Conservation (phyloP, 2,113 vertebrate genomes). For the Origma solitaria region DNA sequence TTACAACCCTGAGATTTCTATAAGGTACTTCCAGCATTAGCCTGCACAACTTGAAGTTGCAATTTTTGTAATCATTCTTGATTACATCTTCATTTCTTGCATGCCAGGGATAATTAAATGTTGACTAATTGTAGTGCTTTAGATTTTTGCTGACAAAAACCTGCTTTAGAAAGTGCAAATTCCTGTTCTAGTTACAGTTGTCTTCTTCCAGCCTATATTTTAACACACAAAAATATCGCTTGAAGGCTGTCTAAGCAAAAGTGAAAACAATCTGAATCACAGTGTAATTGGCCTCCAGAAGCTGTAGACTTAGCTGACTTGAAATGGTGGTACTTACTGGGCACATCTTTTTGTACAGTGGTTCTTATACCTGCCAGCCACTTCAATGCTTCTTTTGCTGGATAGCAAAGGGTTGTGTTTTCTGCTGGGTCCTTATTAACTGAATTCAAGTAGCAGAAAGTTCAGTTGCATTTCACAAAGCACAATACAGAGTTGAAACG, state of each 20-base stretch:
- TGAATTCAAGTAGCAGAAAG: background rate
- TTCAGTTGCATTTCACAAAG: background rate
- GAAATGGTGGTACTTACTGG: background rate
- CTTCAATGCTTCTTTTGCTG: background rate
- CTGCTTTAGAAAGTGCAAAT: background rate
- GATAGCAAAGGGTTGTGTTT: background rate
- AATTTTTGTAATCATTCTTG: constrained; percentile 45
- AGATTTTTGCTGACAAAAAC: constrained; percentile 33
- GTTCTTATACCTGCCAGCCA: background rate
- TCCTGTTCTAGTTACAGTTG: background rate
- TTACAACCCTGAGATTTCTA: background rate
- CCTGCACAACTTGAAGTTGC: background rate
- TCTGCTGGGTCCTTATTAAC: background rate
- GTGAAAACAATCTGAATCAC: background rate
- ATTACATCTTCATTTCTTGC: constrained; percentile 22
- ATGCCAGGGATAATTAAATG: constrained; percentile 29
- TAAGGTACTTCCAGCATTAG: background rate
- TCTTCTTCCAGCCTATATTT: background rate
- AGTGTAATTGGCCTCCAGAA: background rate
- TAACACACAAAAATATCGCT: background rate
- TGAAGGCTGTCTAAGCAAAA: background rate
- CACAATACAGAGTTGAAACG: background rate
- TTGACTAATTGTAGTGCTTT: constrained; percentile 29
- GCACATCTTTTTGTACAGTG: background rate
- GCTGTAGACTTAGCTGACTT: background rate